Conservation (phyloP, 2,113 vertebrate species). For the Rhodinocichla rosea region DNA sequence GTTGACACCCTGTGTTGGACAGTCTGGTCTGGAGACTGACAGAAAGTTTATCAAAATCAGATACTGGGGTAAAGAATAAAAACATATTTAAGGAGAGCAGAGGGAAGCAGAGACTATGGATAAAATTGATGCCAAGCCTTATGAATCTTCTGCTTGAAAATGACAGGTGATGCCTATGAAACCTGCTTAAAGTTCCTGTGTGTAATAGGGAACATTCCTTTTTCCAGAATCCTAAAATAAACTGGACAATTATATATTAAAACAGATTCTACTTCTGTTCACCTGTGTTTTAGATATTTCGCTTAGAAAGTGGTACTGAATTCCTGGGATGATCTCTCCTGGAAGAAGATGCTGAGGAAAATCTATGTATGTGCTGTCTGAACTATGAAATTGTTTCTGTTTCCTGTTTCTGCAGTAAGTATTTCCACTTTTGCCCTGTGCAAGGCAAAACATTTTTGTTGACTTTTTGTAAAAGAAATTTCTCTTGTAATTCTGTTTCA, state of each 20-base stretch:
- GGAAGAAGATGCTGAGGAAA: background rate
- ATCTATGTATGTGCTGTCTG: background rate
- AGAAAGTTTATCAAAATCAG: background rate
- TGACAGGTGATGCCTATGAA: background rate
- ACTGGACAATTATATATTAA: slow-evolving; percentile 30
- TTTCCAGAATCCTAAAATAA: slow-evolving; percentile 30
- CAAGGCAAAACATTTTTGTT: background rate
- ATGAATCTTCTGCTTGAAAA: background rate
- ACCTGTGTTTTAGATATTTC: background rate
- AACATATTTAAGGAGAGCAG: background rate
- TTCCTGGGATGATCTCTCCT: background rate
- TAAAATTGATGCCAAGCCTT: background rate
- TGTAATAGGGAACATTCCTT: background rate
- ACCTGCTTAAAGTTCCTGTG: background rate
- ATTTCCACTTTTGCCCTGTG: background rate
- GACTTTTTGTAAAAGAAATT: background rate
- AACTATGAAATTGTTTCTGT: background rate
- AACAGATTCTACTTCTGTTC: slow-evolving; percentile 10
- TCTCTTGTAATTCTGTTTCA: slow-evolving; percentile 5
- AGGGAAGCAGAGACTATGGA: background rate
- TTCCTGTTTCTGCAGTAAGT: background rate
- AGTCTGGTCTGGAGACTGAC: background rate
- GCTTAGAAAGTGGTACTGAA: background rate
- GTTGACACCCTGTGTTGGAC: fast-evolving
- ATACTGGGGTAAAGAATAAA: background rate